These are phyloP conservation scores for Drosophila testacea DNA, from an alignment of 2,888 invertebrate genomes.

Conservation along the genomic window DNA sequence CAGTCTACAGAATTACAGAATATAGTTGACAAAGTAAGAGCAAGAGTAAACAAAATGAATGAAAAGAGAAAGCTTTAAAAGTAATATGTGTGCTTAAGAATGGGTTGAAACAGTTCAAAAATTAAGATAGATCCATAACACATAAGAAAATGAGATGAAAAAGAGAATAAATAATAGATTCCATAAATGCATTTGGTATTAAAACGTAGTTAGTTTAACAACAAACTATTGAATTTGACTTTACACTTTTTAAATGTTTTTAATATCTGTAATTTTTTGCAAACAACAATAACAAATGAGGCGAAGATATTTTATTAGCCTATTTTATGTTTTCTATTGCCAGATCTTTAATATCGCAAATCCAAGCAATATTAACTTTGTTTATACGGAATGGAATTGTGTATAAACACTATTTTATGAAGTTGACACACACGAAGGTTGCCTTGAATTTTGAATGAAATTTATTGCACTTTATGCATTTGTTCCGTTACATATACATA, in stretches of 20 bases:
- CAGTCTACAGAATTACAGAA: slow-evolving; percentile 5
- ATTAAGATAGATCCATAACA: neutral
- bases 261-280: too few relatives aligned
- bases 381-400: neutral
- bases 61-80: neutral
- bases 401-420: neutral
- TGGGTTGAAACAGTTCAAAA: neutral
- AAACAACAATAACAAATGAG: too few relatives aligned
- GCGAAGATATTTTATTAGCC: neutral
- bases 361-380: neutral
- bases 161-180: neutral
- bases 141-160: neutral
- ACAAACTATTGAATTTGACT: too few relatives aligned
- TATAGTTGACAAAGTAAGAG: slow-evolving; percentile 1
- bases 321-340: neutral
- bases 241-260: too few relatives aligned
- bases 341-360: neutral
- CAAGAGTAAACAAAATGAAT: neutral
- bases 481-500: too few relatives aligned
- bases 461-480: too few relatives aligned
- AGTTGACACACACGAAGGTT: too few relatives aligned
- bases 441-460: too few relatives aligned
- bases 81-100: neutral
- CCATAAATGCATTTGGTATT: too few relatives aligned
- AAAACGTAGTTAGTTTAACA: too few relatives aligned